Conservation (phyloP, 1,140 invertebrate genomes). For the Probaryconus sp. region DNA sequence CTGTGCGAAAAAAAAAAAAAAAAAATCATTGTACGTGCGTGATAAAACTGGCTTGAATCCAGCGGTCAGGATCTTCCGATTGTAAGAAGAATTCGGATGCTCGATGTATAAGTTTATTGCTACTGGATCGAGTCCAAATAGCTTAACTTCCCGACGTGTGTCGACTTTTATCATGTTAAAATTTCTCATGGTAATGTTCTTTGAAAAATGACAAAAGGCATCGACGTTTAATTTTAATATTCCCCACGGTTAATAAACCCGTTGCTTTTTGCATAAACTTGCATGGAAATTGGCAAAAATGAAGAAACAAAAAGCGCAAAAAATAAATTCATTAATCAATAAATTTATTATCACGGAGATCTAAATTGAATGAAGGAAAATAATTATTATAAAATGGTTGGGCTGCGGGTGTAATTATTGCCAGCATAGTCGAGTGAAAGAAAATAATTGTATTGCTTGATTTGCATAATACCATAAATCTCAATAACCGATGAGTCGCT, state of each 20-base stretch:
- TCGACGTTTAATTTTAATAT: too few species aligned
- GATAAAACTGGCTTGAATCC: slow-evolving; percentile 64
- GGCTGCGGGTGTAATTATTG: too few species aligned
- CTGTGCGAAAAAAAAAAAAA: slow-evolving; percentile 24
- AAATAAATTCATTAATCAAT: too few species aligned
- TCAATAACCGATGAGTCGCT: slow-evolving; percentile 23
- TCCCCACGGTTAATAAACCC: too few species aligned
- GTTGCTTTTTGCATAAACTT: too few species aligned
- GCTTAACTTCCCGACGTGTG: slow-evolving; percentile 58
- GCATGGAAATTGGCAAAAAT: too few species aligned
- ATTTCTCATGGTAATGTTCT: slow-evolving; percentile 37
- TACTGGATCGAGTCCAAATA: slow-evolving; percentile 71
- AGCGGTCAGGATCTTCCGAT: slow-evolving; percentile 58
- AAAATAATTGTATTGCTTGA: slow-evolving; percentile 13
- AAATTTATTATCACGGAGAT: too few species aligned
- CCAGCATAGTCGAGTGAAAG: too few species aligned
- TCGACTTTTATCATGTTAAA: slow-evolving; percentile 58
- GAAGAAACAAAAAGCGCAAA: too few species aligned
- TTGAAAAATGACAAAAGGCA: neutral
- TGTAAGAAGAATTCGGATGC: slow-evolving; percentile 55
- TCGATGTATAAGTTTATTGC: slow-evolving; percentile 62
- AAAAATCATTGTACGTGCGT: slow-evolving; percentile 53
- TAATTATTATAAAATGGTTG: too few species aligned
- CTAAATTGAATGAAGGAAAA: too few species aligned
- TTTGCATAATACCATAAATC: slow-evolving; percentile 34